phyloP scores from a whole-genome alignment of 2,888 invertebrate species.

The Xestobium rufovillosum region DNA sequence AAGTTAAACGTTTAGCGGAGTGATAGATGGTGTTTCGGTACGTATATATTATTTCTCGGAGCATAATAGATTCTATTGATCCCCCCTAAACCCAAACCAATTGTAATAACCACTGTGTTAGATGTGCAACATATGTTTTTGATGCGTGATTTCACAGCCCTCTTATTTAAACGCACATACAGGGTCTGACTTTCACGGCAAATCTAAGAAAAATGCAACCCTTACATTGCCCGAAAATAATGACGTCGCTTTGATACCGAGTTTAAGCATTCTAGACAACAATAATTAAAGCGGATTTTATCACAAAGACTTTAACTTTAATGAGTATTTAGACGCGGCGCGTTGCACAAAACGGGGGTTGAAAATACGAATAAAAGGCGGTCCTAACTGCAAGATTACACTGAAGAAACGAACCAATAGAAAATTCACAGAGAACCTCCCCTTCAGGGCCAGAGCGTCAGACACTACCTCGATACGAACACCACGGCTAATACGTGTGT shows the following conservation, averaged over 20 bases:
- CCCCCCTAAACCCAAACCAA: constrained; percentile 1
- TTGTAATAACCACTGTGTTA: constrained; percentile 41
- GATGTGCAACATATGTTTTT: constrained; percentile 43
- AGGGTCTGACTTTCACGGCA: too few relatives aligned
- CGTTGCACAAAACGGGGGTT: background rate
- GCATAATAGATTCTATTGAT: background rate
- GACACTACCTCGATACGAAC: constrained; percentile 1
- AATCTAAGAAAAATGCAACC: too few relatives aligned
- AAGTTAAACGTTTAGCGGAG: background rate
- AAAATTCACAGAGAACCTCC: constrained; percentile 5
- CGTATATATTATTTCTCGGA: too few relatives aligned
- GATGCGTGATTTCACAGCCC: too few relatives aligned
- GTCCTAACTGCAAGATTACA: background rate
- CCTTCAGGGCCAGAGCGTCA: background rate
- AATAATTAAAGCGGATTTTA: constrained; percentile 37
- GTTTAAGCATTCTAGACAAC: too few relatives aligned
- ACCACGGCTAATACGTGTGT: too few relatives aligned
- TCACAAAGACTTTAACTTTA: constrained; percentile 30
- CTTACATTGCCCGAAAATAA: too few relatives aligned
- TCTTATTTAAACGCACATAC: too few relatives aligned
- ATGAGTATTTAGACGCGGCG: constrained; percentile 12
- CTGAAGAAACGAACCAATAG: constrained; percentile 10
- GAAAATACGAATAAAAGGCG: constrained; percentile 1
- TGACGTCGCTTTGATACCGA: too few relatives aligned
- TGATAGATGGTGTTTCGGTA: background rate